Percentiles rank a stretch among this genome's conserved stretches.
Conservation (phyloP, 1,140 invertebrate genomes). For the Drosophila eugracilis region DNA sequence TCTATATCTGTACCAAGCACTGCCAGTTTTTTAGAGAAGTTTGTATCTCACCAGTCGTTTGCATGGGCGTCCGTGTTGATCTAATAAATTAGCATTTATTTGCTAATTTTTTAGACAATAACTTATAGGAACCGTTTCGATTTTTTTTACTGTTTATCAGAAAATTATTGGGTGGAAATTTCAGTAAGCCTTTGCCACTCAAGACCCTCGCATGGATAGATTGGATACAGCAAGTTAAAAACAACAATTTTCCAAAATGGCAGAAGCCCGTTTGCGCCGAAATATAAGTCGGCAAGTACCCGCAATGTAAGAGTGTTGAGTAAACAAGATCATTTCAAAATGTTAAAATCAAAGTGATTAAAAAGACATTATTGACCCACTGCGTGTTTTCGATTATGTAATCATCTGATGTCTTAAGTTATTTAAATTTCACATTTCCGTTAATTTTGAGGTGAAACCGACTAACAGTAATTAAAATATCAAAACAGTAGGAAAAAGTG, state of each 20-base stretch:
- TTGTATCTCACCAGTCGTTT: conserved; percentile 15
- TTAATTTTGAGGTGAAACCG: conserved; percentile 58
- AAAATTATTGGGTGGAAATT: conserved; percentile 36
- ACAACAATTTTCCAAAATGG: conserved; percentile 48
- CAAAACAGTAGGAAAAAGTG: conserved; percentile 14
- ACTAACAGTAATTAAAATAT: conserved; percentile 46
- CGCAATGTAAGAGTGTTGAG: conserved; percentile 65
- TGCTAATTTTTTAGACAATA: conserved; percentile 70
- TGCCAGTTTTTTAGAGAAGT: conserved; percentile 28
- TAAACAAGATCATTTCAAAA: conserved; percentile 6
- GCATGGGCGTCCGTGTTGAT: conserved; percentile 55
- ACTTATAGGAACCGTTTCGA: conserved; percentile 55
- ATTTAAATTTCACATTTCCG: conserved; percentile 72
- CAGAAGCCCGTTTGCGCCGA: conserved; percentile 71
- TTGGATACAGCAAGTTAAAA: conserved; percentile 9
- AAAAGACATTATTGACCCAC: conserved; percentile 32
- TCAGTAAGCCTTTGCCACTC: conserved; percentile 49
- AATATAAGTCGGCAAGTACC: conserved; percentile 77
- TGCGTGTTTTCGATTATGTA: conserved; percentile 57
- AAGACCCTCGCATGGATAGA: conserved; percentile 55
- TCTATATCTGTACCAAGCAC: conserved; percentile 35
- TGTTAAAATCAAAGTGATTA: not conserved
- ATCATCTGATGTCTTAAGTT: conserved; percentile 50
- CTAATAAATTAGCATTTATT: conserved; percentile 60
- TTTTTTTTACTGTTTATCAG: conserved; percentile 50